Base-by-base conservation (phyloP, 2,888 invertebrate genomes). In the Ecliptopera silaceata region DNA sequence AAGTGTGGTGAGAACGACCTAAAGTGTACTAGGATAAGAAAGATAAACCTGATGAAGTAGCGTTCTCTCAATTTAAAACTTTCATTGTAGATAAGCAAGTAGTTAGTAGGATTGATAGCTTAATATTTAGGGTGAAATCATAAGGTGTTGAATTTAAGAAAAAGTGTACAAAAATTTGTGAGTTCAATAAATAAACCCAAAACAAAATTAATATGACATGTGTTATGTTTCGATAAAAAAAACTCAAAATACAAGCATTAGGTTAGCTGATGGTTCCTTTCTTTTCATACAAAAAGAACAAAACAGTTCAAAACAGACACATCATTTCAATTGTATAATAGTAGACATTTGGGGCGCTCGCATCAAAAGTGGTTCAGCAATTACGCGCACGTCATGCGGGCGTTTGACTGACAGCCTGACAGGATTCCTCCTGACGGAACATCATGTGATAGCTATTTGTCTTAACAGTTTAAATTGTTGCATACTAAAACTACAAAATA, bases 381-480 rank as follows among this genome's bases (percentile, higher is more conserved):
- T 55, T 48, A 55, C 15, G 36, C 15, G 48, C 55, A 48, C 48
- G 55, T 17, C 38, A 55, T 55, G 48, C 55, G 48, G 55, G 55
- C 48, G 22, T 41, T 47, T 55, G 55, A 55, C 31, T 48, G 48
- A 42, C 42, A 18, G 31, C 5, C 2, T 55, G 55, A 55, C 55
- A 55, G 55, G 43, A 5, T 13, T 32, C 34, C 43, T 43, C 26
- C 47, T 36, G 15, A 15, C 26, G 32, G 26, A 48, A 55, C 43
- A 43, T 38, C 47, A 47, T 26, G 39, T 31, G 22, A 45, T 39
- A 20, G n/a, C n/a, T n/a, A n/a, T n/a, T 6, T 13, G 13, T 49
- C 22, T 22, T 22, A 12, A 13, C 13, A 34, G 13, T 11, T 2
- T 31, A 3, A n/a, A n/a, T n/a, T n/a, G n/a, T n/a, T n/a, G n/a